Conservation (phyloP, 1,140 invertebrate species). For the Drosophila kurseongensis region DNA sequence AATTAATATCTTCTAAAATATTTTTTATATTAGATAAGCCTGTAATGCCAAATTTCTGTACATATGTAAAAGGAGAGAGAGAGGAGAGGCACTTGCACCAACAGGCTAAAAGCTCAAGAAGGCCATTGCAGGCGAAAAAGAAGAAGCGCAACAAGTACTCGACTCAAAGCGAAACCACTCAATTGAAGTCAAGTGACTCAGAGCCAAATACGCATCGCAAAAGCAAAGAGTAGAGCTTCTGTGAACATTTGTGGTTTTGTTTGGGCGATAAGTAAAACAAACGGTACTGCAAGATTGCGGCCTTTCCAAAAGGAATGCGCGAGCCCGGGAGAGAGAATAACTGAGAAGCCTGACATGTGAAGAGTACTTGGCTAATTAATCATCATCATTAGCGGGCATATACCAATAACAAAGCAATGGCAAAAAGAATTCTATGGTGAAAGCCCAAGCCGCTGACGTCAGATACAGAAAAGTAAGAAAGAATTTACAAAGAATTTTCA, state of each 20-base stretch:
- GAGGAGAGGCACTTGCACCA: conserved; percentile 8
- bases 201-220: conserved; percentile 10
- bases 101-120: conserved; percentile 28
- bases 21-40: too few relatives aligned
- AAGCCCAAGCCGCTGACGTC: conserved; percentile 32
- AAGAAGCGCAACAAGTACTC: conserved; percentile 1
- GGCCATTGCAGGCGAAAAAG: conserved; percentile 24
- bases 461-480: conserved; percentile 7
- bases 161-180: conserved; percentile 26
- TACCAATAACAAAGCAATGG: conserved; percentile 25
- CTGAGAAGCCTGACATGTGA: conserved; percentile 40
- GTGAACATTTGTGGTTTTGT: conserved; percentile 49
- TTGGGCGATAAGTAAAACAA: conserved; percentile 66
- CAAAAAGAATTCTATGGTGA: conserved; percentile 16
- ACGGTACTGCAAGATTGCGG: conserved; percentile 53
- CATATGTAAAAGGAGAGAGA: conserved; percentile 5
- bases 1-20: too few relatives aligned
- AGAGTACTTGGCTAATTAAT: conserved; percentile 66
- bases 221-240: conserved; percentile 50
- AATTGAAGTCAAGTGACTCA: conserved; percentile 20
- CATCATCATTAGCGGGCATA: conserved; percentile 53
- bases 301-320: conserved; percentile 15
- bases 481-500: conserved; percentile 10
- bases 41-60: too few relatives aligned
- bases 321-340: conserved; percentile 15